A percentile compares a stretch with the other conserved stretches of the same genome.
Evolutionary conservation across 1,140 invertebrate species (phyloP).

Genomic region (Ceratina calcarata): DNA sequence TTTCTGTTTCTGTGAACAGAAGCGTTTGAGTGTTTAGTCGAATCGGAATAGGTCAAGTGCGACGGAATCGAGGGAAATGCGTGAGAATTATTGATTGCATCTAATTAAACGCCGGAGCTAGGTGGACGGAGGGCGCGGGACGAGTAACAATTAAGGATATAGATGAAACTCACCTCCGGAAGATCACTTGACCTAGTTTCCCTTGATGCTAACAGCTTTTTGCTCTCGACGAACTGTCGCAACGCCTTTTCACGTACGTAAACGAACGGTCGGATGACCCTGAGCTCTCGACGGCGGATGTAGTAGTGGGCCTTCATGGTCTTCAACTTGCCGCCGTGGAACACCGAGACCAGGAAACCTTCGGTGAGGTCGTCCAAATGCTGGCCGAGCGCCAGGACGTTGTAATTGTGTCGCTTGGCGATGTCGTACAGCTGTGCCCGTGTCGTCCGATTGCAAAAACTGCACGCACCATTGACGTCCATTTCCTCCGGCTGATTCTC

Average conservation of each 20-base stretch:
- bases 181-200: slow-evolving; percentile 77
- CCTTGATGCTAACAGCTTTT: slow-evolving; percentile 84
- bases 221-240: slow-evolving; percentile 85
- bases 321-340: slow-evolving; percentile 89
- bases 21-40: neutral
- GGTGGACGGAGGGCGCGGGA: neutral
- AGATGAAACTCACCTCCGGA: slow-evolving; percentile 45
- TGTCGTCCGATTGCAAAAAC: slow-evolving; percentile 86
- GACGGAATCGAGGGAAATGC: neutral
- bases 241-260: slow-evolving; percentile 90
- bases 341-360: slow-evolving; percentile 90
- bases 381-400: slow-evolving; percentile 92
- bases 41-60: slow-evolving; percentile 10
- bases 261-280: slow-evolving; percentile 93
- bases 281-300: slow-evolving; percentile 87
- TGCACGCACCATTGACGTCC: slow-evolving; percentile 77
- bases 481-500: slow-evolving; percentile 21
- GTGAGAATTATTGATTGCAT: slow-evolving; percentile 22
- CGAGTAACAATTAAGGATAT: slow-evolving; percentile 9
- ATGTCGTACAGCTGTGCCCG: slow-evolving; percentile 88
- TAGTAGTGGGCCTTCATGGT: slow-evolving; percentile 93
- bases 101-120: slow-evolving; percentile 5
- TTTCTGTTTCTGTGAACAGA: slow-evolving; percentile 83
- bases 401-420: slow-evolving; percentile 89
- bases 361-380: slow-evolving; percentile 92